These are phyloP conservation scores for Cynoglossus semilaevis DNA, from an alignment of 2,113 vertebrate genomes.

Conservation along the genomic window DNA sequence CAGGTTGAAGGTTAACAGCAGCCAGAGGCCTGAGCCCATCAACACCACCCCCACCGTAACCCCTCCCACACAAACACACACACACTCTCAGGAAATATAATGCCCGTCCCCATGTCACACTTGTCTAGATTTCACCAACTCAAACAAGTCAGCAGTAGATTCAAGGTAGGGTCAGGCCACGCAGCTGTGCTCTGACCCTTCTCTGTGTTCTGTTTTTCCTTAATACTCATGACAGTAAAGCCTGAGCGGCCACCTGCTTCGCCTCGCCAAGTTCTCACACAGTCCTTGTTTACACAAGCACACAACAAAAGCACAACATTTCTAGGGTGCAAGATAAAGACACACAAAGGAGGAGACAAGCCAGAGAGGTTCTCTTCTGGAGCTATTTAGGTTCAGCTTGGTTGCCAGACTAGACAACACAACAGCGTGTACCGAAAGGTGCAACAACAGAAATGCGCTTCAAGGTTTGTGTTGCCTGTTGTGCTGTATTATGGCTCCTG, in stretches of 20 bases:
- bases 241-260: slow-evolving; percentile 73
- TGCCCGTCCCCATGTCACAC: slow-evolving; percentile 57
- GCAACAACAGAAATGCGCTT: slow-evolving; percentile 61
- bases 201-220: slow-evolving; percentile 61
- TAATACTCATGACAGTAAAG: slow-evolving; percentile 71
- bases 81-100: slow-evolving; percentile 28
- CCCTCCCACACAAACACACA: not conserved
- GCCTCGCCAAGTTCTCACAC: slow-evolving; percentile 69
- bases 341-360: slow-evolving; percentile 56
- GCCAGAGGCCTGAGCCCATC: slow-evolving; percentile 60
- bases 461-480: slow-evolving; percentile 62
- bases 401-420: slow-evolving; percentile 76
- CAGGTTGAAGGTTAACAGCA: slow-evolving; percentile 62
- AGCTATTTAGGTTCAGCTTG: slow-evolving; percentile 70
- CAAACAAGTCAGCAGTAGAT: slow-evolving; percentile 54
- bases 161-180: slow-evolving; percentile 53
- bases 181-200: slow-evolving; percentile 65
- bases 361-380: slow-evolving; percentile 48
- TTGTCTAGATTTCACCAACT: slow-evolving; percentile 58
- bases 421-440: slow-evolving; percentile 56
- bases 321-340: slow-evolving; percentile 69
- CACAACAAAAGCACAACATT: slow-evolving; percentile 77
- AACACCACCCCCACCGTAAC: slow-evolving; percentile 15
- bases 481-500: slow-evolving; percentile 67
- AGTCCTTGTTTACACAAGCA: slow-evolving; percentile 74